Evolutionary conservation across 37 sponge, comb jelly and placozoan species (phyloP).

Genomic region (Geodia barretti): DNA sequence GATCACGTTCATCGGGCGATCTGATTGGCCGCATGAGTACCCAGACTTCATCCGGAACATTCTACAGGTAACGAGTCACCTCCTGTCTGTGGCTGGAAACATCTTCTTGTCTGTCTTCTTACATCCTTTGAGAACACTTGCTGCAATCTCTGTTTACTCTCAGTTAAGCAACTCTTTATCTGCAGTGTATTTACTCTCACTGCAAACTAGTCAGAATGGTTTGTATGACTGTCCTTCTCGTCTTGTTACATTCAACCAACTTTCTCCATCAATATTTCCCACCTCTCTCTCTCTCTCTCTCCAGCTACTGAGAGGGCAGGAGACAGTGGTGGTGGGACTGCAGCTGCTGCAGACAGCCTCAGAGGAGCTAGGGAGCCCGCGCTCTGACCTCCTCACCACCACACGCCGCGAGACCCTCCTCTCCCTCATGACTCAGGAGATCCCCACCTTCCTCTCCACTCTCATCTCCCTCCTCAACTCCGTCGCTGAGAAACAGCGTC

Average conservation of each 20-base stretch:
- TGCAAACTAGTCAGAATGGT: too few species aligned
- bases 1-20: conserved; percentile 63
- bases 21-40: conserved; percentile 86
- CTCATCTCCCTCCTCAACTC: conserved; percentile 38
- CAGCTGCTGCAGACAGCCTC: conserved; percentile 62
- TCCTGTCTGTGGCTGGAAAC: not conserved
- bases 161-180: too few species aligned
- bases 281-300: not conserved
- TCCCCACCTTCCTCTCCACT: conserved; percentile 18
- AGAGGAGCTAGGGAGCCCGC: conserved; percentile 77
- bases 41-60: conserved; percentile 79
- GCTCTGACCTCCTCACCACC: conserved; percentile 62
- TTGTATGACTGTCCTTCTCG: too few species aligned
- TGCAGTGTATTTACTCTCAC: too few species aligned
- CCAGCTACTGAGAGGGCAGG: conserved; percentile 43
- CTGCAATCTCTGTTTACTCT: too few species aligned
- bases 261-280: not conserved
- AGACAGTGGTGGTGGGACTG: conserved; percentile 59
- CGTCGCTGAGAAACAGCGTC: conserved; percentile 29
- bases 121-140: too few species aligned
- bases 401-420: conserved; percentile 52
- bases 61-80: conserved; percentile 41
- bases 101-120: too few species aligned
- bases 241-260: not conserved
- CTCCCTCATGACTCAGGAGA: conserved; percentile 57